phyloP scores from a whole-genome alignment of 2,888 invertebrate genomes.

The Brenthis hecate region DNA sequence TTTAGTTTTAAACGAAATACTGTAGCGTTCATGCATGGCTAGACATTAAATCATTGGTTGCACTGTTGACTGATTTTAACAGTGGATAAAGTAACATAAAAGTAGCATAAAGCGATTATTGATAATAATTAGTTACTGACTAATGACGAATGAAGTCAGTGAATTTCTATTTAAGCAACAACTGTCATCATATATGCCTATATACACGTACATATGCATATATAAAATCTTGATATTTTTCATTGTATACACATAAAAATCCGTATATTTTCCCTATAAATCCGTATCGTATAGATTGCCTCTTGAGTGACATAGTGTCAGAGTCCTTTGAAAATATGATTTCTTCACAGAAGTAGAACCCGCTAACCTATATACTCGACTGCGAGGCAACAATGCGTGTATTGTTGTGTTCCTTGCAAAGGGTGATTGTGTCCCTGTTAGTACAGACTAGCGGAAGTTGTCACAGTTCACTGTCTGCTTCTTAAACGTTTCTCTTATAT shows the following conservation, averaged over 20 bases:
- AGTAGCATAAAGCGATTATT: not conserved
- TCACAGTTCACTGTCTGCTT: slow-evolving; percentile 1
- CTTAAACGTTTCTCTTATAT: slow-evolving; percentile 13
- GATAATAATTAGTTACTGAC: not conserved
- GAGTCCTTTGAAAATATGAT: slow-evolving; percentile 21
- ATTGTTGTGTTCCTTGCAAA: slow-evolving; percentile 17
- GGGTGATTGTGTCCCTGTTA: slow-evolving; percentile 23
- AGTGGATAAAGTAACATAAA: slow-evolving; percentile 6
- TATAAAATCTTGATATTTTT: too few relatives aligned
- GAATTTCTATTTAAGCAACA: too few relatives aligned
- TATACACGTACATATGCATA: too few relatives aligned
- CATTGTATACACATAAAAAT: not conserved
- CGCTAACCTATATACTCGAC: slow-evolving; percentile 21
- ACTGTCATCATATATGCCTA: too few relatives aligned
- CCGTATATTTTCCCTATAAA: not conserved
- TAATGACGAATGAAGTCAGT: not conserved
- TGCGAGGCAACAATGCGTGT: slow-evolving; percentile 8
- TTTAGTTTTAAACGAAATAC: slow-evolving; percentile 1
- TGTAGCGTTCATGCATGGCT: slow-evolving; percentile 10
- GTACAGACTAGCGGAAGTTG: slow-evolving; percentile 17
- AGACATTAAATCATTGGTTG: slow-evolving; percentile 15
- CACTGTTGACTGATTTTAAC: slow-evolving; percentile 5
- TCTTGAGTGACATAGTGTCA: slow-evolving; percentile 10
- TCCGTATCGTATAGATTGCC: not conserved
- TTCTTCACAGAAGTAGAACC: slow-evolving; percentile 12